phyloP scores from a whole-genome alignment of 2,113 vertebrate genomes.

The Stictonetta naevosa region DNA sequence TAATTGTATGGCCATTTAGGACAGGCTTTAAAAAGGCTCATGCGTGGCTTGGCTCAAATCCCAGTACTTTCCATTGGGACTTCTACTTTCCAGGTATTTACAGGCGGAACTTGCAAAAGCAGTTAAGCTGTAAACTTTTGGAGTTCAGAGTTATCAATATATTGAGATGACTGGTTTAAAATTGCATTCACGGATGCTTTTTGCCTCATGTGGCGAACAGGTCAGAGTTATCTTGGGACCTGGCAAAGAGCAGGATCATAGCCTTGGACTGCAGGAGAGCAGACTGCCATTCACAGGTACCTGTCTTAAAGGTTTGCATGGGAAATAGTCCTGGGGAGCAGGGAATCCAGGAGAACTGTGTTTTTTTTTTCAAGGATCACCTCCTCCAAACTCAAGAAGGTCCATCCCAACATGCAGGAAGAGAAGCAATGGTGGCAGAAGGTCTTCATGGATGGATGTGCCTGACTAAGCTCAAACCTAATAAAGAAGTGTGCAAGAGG shows the following conservation, averaged over 20 bases:
- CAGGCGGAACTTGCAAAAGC: background rate
- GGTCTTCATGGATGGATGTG: background rate
- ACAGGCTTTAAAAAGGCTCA: background rate
- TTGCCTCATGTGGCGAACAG: background rate
- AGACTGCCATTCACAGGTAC: background rate
- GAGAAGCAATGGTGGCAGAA: background rate
- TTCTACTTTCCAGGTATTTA: background rate
- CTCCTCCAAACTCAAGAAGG: background rate
- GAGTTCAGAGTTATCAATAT: background rate
- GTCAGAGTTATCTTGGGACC: background rate
- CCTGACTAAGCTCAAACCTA: background rate
- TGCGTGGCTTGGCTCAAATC: slow-evolving; percentile 17
- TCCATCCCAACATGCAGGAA: background rate
- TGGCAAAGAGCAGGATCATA: background rate
- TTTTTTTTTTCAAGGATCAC: background rate
- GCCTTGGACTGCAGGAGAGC: background rate
- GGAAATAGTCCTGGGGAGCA: background rate
- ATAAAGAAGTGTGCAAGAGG: background rate
- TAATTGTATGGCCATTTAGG: background rate
- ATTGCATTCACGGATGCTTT: background rate
- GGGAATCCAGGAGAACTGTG: background rate
- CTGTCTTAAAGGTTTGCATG: background rate
- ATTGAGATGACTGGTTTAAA: background rate
- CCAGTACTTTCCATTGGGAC: background rate
- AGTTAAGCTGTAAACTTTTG: background rate